Conservation (phyloP, 2,797 vertebrate species). For the Graptemys geographica region DNA sequence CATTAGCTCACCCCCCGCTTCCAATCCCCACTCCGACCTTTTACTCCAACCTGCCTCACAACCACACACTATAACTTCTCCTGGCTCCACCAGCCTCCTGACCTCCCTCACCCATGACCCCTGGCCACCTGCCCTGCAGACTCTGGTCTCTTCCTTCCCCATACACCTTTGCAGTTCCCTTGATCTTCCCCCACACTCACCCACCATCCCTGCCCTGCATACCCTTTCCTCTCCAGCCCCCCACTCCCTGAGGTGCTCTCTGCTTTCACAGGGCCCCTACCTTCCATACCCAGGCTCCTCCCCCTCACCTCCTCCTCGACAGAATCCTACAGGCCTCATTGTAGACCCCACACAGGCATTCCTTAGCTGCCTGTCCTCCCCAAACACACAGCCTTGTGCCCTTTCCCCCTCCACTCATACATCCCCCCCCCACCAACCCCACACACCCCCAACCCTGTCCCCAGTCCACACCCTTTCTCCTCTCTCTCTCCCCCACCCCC, state of each 20-base stretch:
- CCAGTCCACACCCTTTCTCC: constrained; percentile 23
- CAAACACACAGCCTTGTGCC: constrained; percentile 36
- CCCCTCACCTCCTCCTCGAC: constrained; percentile 12
- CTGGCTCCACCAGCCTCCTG: neutral
- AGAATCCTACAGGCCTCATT: constrained; percentile 49
- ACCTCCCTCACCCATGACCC: neutral
- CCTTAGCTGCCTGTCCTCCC: constrained; percentile 57
- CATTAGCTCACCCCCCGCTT: neutral
- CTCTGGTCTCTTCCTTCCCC: neutral
- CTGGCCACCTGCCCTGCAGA: neutral
- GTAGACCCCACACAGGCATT: constrained; percentile 26
- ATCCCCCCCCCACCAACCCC: neutral
- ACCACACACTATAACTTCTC: neutral
- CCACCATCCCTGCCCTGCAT: neutral
- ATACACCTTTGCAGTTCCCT: neutral
- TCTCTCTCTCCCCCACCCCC: neutral
- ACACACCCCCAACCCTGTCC: neutral
- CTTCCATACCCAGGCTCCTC: constrained; percentile 21
- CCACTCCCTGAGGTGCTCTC: neutral
- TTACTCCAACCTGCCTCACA: neutral
- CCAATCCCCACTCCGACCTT: neutral
- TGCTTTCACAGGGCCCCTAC: neutral
- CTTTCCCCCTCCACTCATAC: neutral
- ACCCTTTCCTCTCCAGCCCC: neutral
- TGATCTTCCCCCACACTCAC: neutral